Base-by-base conservation (phyloP, 2,888 invertebrate genomes). In the Temnothorax unifasciatus region DNA sequence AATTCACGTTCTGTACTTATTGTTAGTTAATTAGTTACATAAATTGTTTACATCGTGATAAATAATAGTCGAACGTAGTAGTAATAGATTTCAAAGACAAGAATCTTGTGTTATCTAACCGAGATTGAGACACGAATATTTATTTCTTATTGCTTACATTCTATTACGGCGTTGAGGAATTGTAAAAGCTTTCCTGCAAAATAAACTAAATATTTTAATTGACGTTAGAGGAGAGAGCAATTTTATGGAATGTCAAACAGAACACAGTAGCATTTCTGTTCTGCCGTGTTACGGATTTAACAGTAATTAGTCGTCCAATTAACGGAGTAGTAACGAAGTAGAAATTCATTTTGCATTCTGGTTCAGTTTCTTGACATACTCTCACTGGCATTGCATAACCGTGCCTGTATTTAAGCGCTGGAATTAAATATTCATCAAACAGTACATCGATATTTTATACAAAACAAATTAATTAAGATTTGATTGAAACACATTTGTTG, bases 291-390 rank as follows among this genome's bases (percentile, higher is more conserved):
- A 82, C 25, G 47, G 66, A 87, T 69, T 83, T 83, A 71, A 57
- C 47, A 79, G 79, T 71, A 85, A 86, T 85, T 86, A 85, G 79
- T 73, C 66, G 79, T 76, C 75, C 66, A 87, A 83, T 85, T 87
- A 87, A 82, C 71, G n/a, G 52, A 57, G 44, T 57, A 44, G 61
- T n/a, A 83, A 57, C 61, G 68, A 82, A 82, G 63, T 61, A 73
- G 59, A 81, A 81, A 83, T 74, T 79, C 34, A 71, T 79, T 77
- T 21, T n/a, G 75, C 64, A 76, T 86, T 82, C 85, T 75, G 76
- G 71, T 76, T 68, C n/a, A 47, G 25, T 52, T 61, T 63, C 68
- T 84, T 82, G 68, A 74, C 82, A 50, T 59, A 52, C n/a, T 34
- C 34, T 64, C 25, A 34, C 8, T 29, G 29, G 5, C 25, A 47